Evolutionary conservation across 2,797 vertebrate species (phyloP).

Genomic region (Danionella dracula): DNA sequence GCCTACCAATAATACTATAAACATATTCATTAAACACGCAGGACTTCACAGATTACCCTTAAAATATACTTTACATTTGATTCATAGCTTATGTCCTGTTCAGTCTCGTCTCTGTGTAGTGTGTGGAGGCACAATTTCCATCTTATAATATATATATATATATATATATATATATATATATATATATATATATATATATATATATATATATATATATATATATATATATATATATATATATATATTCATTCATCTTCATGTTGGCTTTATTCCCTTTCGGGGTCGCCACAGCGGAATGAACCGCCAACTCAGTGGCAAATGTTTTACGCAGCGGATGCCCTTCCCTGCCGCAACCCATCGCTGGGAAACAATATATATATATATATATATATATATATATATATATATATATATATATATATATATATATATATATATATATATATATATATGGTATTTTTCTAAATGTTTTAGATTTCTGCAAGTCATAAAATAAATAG

Average conservation of each 20-base stretch:
- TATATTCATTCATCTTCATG: too few species aligned
- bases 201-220: not conserved
- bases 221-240: too few species aligned
- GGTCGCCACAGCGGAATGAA: too few species aligned
- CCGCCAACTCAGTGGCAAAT: too few species aligned
- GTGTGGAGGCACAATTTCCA: not conserved
- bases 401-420: not conserved
- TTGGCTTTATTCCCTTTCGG: too few species aligned
- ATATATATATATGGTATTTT: too few species aligned
- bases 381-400: not conserved
- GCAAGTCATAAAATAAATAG: not conserved
- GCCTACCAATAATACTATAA: not conserved
- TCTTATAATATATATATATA: not conserved
- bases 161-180: not conserved
- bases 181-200: not conserved
- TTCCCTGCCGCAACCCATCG: too few species aligned
- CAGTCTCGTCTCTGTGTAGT: not conserved
- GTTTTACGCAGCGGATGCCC: too few species aligned
- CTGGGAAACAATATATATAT: too few species aligned
- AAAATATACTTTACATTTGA: not conserved
- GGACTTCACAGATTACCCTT: not conserved
- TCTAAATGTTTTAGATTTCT: not conserved
- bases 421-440: not conserved
- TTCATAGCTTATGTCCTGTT: slow-evolving; percentile 15
- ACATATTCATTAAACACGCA: slow-evolving; percentile 2